Percentiles rank a stretch among this genome's conserved stretches.
These are phyloP conservation scores for Lucifuga dentata DNA, from an alignment of 2,113 vertebrate genomes.

Conservation along the genomic window DNA sequence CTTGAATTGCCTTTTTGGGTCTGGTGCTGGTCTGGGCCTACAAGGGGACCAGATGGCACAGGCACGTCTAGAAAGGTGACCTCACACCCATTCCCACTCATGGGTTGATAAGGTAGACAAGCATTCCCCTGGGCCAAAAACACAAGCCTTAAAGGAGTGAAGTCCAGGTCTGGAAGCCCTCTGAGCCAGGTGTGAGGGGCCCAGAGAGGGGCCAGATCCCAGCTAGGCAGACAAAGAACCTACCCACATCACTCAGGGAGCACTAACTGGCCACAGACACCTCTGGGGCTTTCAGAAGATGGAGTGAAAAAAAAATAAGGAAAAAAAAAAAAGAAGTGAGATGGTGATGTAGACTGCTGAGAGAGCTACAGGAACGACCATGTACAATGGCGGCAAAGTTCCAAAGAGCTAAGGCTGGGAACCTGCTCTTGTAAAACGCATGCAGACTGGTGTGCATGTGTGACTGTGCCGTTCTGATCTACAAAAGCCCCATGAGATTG, in stretches of 20 bases:
- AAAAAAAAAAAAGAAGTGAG: conserved; percentile 31
- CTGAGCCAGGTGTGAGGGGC: conserved; percentile 75
- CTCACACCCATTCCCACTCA: conserved; percentile 64
- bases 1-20: conserved; percentile 18
- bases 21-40: conserved; percentile 27
- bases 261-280: conserved; percentile 72
- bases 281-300: conserved; percentile 52
- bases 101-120: conserved; percentile 72
- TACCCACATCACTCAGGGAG: conserved; percentile 63
- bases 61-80: conserved; percentile 60
- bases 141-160: conserved; percentile 55
- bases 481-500: conserved; percentile 55
- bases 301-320: conserved; percentile 39
- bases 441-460: conserved; percentile 45
- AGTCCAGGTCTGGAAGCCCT: conserved; percentile 59
- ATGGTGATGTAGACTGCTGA: conserved; percentile 45
- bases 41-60: conserved; percentile 57
- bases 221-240: conserved; percentile 44
- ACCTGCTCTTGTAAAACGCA: conserved; percentile 53
- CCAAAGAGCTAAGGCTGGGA: conserved; percentile 35
- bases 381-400: conserved; percentile 50
- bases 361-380: conserved; percentile 18
- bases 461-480: conserved; percentile 48
- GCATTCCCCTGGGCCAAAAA: conserved; percentile 51
- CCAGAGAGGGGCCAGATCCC: conserved; percentile 32